A percentile compares a stretch with the other conserved stretches of the same genome.
Evolutionary conservation across 35 echinoderm and acorn worm species (phyloP).

Genomic region (Lytechinus variegatus): DNA sequence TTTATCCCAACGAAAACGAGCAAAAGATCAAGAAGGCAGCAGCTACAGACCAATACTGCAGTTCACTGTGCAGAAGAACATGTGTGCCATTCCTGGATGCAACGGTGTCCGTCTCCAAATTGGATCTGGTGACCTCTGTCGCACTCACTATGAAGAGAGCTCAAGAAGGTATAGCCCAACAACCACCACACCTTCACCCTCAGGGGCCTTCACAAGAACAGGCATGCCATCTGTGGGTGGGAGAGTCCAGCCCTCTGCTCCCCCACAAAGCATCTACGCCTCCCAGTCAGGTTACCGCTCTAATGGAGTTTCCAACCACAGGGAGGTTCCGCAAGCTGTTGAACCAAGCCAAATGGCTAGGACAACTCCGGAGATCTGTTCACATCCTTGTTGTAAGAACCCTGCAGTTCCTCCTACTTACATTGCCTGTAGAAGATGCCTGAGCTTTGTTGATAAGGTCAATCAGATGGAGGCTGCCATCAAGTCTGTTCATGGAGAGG

Average conservation of each 20-base stretch:
- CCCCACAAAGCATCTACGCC: constrained; percentile 7
- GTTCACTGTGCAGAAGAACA: constrained; percentile 64
- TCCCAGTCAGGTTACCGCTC: neutral
- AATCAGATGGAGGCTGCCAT: neutral
- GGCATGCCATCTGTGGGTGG: neutral
- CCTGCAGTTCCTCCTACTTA: constrained; percentile 48
- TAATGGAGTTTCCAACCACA: neutral
- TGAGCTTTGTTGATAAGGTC: neutral
- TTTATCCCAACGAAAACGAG: neutral
- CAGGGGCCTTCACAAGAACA: neutral
- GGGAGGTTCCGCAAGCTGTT: neutral
- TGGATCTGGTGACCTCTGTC: neutral
- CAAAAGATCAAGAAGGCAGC: neutral
- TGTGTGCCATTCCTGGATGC: constrained; percentile 69
- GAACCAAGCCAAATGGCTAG: neutral
- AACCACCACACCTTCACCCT: neutral
- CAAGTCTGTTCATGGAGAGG: neutral
- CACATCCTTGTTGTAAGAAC: constrained; percentile 59
- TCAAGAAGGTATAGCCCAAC: neutral
- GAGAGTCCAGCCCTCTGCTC: neutral
- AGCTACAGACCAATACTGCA: neutral
- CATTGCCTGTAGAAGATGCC: constrained; percentile 57
- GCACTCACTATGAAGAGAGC: constrained; percentile 18
- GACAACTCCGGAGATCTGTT: neutral
- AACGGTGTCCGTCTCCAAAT: constrained; percentile 42